phyloP scores from a whole-genome alignment of 2,797 vertebrate genomes.

The Knipowitschia caucasica region DNA sequence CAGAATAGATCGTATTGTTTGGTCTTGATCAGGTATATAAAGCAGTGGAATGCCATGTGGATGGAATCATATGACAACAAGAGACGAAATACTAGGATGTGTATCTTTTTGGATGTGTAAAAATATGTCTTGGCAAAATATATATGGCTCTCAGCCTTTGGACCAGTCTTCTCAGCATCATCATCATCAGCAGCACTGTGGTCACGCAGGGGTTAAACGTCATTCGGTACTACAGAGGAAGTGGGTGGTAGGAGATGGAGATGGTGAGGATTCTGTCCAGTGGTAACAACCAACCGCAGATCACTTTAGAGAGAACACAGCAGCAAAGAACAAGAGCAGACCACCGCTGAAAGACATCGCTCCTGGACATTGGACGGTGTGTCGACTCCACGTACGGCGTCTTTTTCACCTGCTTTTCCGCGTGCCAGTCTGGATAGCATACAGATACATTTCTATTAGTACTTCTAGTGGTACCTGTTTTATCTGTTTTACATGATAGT shows the following conservation, averaged over 20 bases:
- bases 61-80: too few relatives aligned
- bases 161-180: too few relatives aligned
- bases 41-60: too few relatives aligned
- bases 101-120: too few relatives aligned
- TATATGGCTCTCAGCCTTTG: too few relatives aligned
- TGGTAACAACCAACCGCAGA: slow-evolving; percentile 18
- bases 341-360: background rate
- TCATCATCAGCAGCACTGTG: slow-evolving; percentile 7
- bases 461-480: background rate
- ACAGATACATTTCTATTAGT: background rate
- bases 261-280: slow-evolving; percentile 37
- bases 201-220: slow-evolving; percentile 65
- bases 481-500: too few relatives aligned
- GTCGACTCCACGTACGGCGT: background rate
- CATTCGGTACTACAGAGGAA: slow-evolving; percentile 60
- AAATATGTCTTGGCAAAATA: too few relatives aligned
- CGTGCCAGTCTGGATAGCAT: background rate
- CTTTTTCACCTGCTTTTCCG: background rate
- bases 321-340: slow-evolving; percentile 14
- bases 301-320: slow-evolving; percentile 29
- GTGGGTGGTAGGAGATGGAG: slow-evolving; percentile 56
- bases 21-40: too few relatives aligned
- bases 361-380: slow-evolving; percentile 6
- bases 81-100: too few relatives aligned
- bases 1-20: too few relatives aligned